phyloP scores from a whole-genome alignment of 2,797 vertebrate genomes.

The Rhinatrema bivittatum region DNA sequence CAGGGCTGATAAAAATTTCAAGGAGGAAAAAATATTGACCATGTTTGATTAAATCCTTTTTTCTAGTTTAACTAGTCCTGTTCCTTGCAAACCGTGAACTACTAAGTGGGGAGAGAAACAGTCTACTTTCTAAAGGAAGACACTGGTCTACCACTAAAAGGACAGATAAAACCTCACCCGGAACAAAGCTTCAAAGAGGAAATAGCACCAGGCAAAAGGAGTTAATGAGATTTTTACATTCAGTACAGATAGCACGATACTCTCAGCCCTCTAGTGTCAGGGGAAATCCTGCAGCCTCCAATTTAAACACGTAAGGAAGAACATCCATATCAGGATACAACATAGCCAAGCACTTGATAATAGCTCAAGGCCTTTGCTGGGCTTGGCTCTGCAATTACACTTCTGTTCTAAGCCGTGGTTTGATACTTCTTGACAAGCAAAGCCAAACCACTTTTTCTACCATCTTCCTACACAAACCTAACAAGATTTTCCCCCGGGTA shows the following conservation, averaged over 20 bases:
- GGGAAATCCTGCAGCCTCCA: background rate
- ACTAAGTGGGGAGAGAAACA: too few species aligned
- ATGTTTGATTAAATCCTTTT: too few species aligned
- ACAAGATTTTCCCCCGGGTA: background rate
- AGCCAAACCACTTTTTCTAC: background rate
- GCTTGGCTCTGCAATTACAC: background rate
- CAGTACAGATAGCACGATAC: background rate
- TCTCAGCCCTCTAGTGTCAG: background rate
- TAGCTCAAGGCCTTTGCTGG: background rate
- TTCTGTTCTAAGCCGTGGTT: too few species aligned
- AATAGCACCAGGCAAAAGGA: background rate
- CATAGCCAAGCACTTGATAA: background rate
- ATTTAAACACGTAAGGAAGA: background rate
- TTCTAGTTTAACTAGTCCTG: too few species aligned
- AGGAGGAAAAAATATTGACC: too few species aligned
- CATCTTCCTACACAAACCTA: background rate
- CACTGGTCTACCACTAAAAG: too few species aligned
- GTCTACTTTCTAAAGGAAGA: too few species aligned
- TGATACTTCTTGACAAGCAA: background rate
- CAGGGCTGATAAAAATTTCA: too few species aligned
- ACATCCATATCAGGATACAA: background rate
- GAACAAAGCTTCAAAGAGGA: background rate
- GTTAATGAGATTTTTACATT: background rate
- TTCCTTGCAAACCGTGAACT: too few species aligned
- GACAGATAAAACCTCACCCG: too few species aligned